phyloP scores from a whole-genome alignment of 1,140 invertebrate genomes.

The Cryptotermes secundus region DNA sequence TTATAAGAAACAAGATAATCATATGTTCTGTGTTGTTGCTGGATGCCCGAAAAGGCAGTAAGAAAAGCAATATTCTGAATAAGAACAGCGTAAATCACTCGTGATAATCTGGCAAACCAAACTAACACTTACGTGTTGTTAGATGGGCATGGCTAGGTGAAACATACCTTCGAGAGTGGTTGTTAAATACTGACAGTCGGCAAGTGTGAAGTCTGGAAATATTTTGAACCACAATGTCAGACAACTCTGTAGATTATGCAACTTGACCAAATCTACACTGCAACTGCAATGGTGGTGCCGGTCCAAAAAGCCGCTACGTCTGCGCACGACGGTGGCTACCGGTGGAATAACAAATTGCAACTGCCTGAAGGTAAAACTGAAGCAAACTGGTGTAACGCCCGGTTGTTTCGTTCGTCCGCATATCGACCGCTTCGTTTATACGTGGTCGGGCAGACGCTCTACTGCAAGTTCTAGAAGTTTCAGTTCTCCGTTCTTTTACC shows the following conservation, averaged over 20 bases:
- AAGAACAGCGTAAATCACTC: no score
- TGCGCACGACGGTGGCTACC: constrained; percentile 42
- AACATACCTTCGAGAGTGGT: not conserved
- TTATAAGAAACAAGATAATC: no score
- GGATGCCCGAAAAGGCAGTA: no score
- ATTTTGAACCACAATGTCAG: not conserved
- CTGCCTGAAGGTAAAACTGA: constrained; percentile 41
- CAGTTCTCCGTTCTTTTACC: not conserved
- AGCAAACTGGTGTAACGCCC: constrained; percentile 39
- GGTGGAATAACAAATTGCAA: constrained; percentile 41
- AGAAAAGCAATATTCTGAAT: no score
- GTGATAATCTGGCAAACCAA: no score
- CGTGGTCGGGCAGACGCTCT: not conserved
- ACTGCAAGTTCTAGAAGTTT: not conserved
- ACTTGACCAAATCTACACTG: not conserved
- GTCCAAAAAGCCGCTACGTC: not conserved
- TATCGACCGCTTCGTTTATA: constrained; percentile 37
- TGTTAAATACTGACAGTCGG: not conserved
- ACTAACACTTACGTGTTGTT: no score
- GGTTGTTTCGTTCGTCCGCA: constrained; percentile 32
- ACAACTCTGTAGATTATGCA: not conserved
- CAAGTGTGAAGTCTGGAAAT: not conserved
- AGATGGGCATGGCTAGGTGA: no score
- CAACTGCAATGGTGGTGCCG: not conserved
- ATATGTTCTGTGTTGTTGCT: no score